Base-by-base conservation (phyloP, 30 jellyfish, hydroid and myxozoan species). In the Euphysa ruthae region DNA sequence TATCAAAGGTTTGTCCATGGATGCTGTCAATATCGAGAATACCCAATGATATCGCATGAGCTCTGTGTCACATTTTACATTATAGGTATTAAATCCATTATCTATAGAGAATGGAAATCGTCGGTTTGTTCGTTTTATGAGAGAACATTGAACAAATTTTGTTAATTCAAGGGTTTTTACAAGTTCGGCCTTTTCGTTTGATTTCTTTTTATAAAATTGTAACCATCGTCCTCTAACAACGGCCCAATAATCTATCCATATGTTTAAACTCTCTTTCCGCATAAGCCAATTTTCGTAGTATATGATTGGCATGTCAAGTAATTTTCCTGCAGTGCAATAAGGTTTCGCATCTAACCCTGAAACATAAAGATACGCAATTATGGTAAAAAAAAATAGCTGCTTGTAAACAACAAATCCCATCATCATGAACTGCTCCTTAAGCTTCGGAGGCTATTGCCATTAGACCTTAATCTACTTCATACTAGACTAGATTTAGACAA, bases 31-130 rank as follows among this genome's bases (percentile, higher is more conserved):
- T 8, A 78, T 66, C 8, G 94, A 74, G 25, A 81, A 75, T 22
- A 90, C 72, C 98, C 98, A 90, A 19, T 84, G 83, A 51, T 90
- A 90, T 6, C 98, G 71, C 58, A 74, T 82, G 30, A 90, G 52
- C 64, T 90, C 98, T 1, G 98, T 81, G 23, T 81, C 93, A 70
- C 93, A 75, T 65, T 90, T 90, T 55, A 90, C 69, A 64, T 81
- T 75, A 60, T 90, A 90, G 1, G 63, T 77, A 21, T 93, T 93
- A 34, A 69, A 78, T 5, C 94, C 95, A 63, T 90, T 90, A 49
- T 58, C 61, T 18, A 90, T 32, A 5, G 98, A 90, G 49, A 90
- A 90, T 5, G 95, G 98, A 75, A 49, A 90, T 1, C 98, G 82
- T 13, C 77, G 71, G 33, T 90, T 90, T 1, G 60, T 66, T 29